Base-by-base conservation (phyloP, 2,888 invertebrate species). In the Stegana nigrithorax region DNA sequence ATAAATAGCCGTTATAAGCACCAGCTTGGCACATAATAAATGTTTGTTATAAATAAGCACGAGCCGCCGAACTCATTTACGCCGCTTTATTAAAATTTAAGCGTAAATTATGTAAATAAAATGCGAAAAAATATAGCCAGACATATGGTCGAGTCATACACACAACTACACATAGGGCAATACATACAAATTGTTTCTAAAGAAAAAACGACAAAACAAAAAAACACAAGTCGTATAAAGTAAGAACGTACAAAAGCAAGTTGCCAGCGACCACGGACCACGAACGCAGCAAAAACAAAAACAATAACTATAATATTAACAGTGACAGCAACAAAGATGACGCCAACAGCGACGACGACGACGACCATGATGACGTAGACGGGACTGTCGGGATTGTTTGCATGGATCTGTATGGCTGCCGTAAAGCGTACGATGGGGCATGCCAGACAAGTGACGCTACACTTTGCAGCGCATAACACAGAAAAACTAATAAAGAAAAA, bases 101-200 rank as follows among this genome's bases (percentile, higher is more conserved):
- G 25, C 17, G 47, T 23, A 23, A 55, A 36, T 55, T 55, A 32
- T 55, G 32, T 55, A 32, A 55, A 55, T 55, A 21, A 32, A 32
- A 21, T 55, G 53, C 12, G 27, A 53, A 19, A 4, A 21, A 36
- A 55, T 36, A 32, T 7, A 45, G 26, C 12, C 51, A 51, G 51
- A 51, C 53, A 55, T 55, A 55, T 55, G 53, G 53, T 55, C 10
- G 36, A 19, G 8, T 55, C 21, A 55, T n/a, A 32, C 10, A 5
- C 14, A 14, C 19, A 29, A 17, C 14, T n/a, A 39, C 39, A 14
- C 4, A 39, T 39, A n/a, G 14, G 14, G 10, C 39, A 39, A 10
- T 39, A 36, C 4, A 39, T 10, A 39, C 17, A 39, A 14, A 39
- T 10, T 39, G 6, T 7, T 2, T 14, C 2, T 14, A 14, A 10